Conservation (phyloP, 2,888 invertebrate species). For the Habrosyne pyritoides region DNA sequence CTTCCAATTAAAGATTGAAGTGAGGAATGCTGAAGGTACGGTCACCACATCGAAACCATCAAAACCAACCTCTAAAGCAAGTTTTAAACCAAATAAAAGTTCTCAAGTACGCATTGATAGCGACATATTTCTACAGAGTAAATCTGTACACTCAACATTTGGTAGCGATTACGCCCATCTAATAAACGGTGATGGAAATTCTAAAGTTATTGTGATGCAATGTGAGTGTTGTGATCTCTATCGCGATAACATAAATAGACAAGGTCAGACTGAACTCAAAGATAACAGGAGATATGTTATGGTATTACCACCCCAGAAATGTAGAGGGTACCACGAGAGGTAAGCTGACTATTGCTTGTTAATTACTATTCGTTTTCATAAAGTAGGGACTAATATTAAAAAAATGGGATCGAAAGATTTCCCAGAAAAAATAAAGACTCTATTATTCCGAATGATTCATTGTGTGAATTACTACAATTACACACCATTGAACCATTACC, state of each 20-base stretch:
- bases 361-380: no score
- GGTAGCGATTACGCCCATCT: constrained; percentile 20
- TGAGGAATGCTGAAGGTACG: constrained; percentile 35
- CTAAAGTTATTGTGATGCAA: constrained; percentile 37
- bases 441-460: no score
- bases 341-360: no score
- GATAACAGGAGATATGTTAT: constrained; percentile 34
- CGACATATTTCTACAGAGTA: constrained; percentile 26
- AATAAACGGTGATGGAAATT: constrained; percentile 19
- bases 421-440: no score
- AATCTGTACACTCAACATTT: constrained; percentile 31
- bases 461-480: no score
- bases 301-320: constrained; percentile 26
- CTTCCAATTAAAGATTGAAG: constrained; percentile 56
- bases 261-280: constrained; percentile 15
- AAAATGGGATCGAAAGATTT: no score
- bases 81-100: constrained; percentile 37
- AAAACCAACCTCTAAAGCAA: constrained; percentile 20
- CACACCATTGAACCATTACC: no score
- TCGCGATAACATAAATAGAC: constrained; percentile 12
- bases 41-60: constrained; percentile 11
- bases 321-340: constrained; percentile 10
- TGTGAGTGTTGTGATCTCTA: constrained; percentile 35
- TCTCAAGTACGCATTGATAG: constrained; percentile 42
- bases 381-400: background rate